Conservation (phyloP, 2,113 vertebrate species). For the Myodes glareolus region DNA sequence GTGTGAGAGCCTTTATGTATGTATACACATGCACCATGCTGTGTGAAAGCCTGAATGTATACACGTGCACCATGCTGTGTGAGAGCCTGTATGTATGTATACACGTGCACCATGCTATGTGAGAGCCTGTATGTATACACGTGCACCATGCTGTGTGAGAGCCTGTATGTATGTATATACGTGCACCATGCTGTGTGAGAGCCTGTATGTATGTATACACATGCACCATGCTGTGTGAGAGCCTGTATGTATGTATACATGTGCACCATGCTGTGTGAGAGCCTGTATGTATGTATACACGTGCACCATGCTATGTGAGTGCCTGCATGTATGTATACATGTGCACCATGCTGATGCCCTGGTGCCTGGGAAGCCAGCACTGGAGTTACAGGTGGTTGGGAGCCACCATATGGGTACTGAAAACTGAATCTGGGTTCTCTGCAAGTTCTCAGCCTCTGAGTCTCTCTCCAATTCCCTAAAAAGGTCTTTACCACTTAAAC, state of each 20-base stretch:
- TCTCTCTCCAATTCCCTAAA: neutral
- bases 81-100: neutral
- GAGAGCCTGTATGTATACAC: neutral
- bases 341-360: neutral
- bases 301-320: too few relatives aligned
- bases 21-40: neutral
- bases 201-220: neutral
- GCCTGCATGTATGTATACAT: neutral
- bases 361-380: neutral
- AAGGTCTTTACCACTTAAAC: neutral
- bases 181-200: too few relatives aligned
- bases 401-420: neutral
- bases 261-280: too few relatives aligned
- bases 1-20: neutral
- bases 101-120: accelerated
- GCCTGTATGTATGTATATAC: neutral
- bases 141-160: too few relatives aligned
- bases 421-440: neutral
- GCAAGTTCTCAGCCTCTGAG: neutral
- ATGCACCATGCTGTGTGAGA: too few relatives aligned
- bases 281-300: neutral
- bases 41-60: neutral
- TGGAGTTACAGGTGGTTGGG: neutral
- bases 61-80: too few relatives aligned
- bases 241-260: neutral